Percentiles rank a stretch among this genome's conserved stretches.
Evolutionary conservation across 2,888 invertebrate species (phyloP).

Genomic region (Mycogona germanica): DNA sequence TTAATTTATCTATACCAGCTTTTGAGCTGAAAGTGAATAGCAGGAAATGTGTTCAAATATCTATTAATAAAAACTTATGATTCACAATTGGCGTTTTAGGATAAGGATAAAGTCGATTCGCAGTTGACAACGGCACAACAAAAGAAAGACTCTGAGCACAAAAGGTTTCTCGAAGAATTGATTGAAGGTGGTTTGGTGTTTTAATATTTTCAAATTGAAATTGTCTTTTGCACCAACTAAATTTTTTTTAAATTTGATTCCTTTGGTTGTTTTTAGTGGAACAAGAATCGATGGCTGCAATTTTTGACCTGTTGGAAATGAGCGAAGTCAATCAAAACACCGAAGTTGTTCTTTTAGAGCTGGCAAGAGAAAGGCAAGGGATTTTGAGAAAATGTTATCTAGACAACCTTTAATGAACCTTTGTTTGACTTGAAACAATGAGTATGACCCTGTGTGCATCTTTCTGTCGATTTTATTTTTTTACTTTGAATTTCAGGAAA

Average conservation of each 20-base stretch:
- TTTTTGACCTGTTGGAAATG: slow-evolving; percentile 14
- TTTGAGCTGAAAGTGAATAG: background rate
- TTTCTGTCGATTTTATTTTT: too few species aligned
- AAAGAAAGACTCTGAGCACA: slow-evolving; percentile 14
- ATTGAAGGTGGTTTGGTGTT: background rate
- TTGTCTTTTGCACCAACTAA: background rate
- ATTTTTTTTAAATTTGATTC: background rate
- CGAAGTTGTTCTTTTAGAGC: slow-evolving; percentile 13
- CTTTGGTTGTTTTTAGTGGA: slow-evolving; percentile 14
- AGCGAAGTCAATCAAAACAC: slow-evolving; percentile 6
- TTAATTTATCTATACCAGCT: background rate
- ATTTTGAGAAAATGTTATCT: too few species aligned
- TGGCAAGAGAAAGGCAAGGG: slow-evolving; percentile 17
- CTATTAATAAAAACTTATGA: background rate
- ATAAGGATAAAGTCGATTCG: slow-evolving; percentile 11
- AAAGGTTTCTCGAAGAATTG: slow-evolving; percentile 10
- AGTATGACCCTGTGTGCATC: too few species aligned
- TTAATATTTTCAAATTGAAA: background rate
- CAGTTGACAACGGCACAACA: slow-evolving; percentile 13
- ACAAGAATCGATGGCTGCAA: slow-evolving; percentile 12
- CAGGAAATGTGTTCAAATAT: background rate
- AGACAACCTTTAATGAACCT: too few species aligned
- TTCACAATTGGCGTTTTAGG: background rate
- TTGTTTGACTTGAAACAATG: too few species aligned
- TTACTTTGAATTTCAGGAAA: slow-evolving; percentile 4